Evolutionary conservation across 2,113 vertebrate genomes (phyloP), one percentile per base, ranked within the genome.

Genomic region (Peromyscus polionotus): DNA sequence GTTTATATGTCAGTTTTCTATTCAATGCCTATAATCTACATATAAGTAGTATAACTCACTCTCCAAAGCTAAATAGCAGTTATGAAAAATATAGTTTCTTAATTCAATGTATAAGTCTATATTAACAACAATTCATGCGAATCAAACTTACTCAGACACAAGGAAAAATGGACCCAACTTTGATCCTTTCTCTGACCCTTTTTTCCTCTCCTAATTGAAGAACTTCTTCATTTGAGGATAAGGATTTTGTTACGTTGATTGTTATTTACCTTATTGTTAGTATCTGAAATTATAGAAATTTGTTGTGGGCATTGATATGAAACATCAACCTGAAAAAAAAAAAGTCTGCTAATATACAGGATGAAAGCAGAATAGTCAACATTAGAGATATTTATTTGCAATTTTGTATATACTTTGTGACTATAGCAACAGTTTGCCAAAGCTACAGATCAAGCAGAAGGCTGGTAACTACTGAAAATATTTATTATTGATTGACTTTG

Each of bases 31-130:
- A 45, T 79, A 65, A 65, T 84, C n/a, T 12, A 51, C 3, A 36
- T 65, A 73, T 65, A 16, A 83, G 7, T 73, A 89, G 36, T 16
- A 54, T 20, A 45, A 13, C 70, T 96, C 92, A 72, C 20, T 1
- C 95, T 97, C 97, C 61, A 97, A 95, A 14, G 4, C 75, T 97
- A 59, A 92, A 90, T 3, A 87, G 28, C 8, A 72, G 59, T 1
- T 2, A 65, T 57, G 33, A 85, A 92, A 77, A 93, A 48, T 39
- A 61, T 1, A 70, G 13, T 17, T 36, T 89, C 39, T 84, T 73
- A 24, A 77, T 68, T 97, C 7, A 76, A n/a, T 72, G 28, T 39
- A 63, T 63, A 88, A 67, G 16, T 0, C 7, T 68, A 86, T 4
- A 77, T 59, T 91, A 48, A 88, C 33, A 65, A 54, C 7, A 20